Evolutionary conservation across 2,888 invertebrate genomes (phyloP), one percentile per base, ranked within the genome.

Genomic region (Luperina testacea): DNA sequence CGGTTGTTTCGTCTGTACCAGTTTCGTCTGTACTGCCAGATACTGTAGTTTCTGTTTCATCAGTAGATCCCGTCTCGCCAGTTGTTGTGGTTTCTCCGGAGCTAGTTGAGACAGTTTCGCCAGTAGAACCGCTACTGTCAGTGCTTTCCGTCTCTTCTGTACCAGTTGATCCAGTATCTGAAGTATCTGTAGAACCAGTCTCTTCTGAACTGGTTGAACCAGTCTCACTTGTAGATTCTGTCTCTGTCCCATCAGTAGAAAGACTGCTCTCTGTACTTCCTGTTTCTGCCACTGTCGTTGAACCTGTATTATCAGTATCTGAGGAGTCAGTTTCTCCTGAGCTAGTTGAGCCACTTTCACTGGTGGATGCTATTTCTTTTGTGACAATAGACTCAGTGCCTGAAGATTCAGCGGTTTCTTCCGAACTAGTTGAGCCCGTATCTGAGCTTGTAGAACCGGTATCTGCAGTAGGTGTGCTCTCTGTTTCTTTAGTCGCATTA

Each of bases 181-280:
- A 74, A 7, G 42, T 75, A 59, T 75, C 75, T 38, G 79, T 48
- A 8, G 69, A 27, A 27, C 0, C 24, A 15, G 79, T 79, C 67
- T 78, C 59, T 51, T 6, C 80, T 20, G 78, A 57, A 65, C 77
- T 77, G 17, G 64, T 77, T 65, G 77, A 64, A n/a, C 32, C 11
- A 78, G 32, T 67, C n/a, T 77, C 53, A 48, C 45, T 65, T 32
- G 64, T 57, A 53, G 64, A 32, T 32, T 0, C 27, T 45, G 77
- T 67, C 17, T 57, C 68, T 15, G 45, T 17, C 17, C 42, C 32
- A 17, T 78, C 45, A 67, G 78, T 77, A 38, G 79, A 68, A 57
- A 78, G 1, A 67, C 57, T 67, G 24, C 77, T 77, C n/a, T 78
- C 77, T 0, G 78, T 77, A 38, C 65, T 77, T n/a, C n/a, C 77